phyloP scores from a whole-genome alignment of 2,797 vertebrate genomes.

The Amniataba percoides region DNA sequence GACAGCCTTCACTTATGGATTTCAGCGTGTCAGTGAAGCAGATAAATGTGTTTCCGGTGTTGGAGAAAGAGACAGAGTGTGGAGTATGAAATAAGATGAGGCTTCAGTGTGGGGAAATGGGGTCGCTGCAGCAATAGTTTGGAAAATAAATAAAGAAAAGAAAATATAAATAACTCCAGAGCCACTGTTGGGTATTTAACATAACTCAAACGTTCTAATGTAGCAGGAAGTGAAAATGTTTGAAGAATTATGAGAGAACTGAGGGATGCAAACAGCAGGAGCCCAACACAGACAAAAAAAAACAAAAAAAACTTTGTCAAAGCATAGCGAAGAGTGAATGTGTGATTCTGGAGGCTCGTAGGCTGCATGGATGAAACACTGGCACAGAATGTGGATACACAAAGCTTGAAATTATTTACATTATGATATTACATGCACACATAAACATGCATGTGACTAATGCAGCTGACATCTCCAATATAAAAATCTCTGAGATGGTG shows the following conservation, averaged over 20 bases:
- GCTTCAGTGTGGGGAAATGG: conserved; percentile 35
- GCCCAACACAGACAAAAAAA: not conserved
- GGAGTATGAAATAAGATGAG: conserved; percentile 37
- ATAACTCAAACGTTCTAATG: not conserved
- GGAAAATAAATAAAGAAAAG: not conserved
- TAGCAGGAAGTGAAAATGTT: not conserved
- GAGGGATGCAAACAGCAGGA: not conserved
- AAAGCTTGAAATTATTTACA: not conserved
- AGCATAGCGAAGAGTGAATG: not conserved
- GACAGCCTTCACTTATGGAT: conserved; percentile 38
- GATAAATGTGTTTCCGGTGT: conserved; percentile 21
- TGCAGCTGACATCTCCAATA: not conserved
- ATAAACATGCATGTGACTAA: not conserved
- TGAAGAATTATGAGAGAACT: not conserved
- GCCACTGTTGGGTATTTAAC: not conserved
- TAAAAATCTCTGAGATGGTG: not conserved
- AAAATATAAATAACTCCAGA: conserved; percentile 18
- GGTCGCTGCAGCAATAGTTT: conserved; percentile 13
- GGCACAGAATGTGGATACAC: not conserved
- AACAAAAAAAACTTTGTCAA: not conserved
- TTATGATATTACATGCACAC: not conserved
- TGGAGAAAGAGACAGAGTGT: conserved; percentile 9
- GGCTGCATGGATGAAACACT: not conserved
- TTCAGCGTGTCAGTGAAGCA: conserved; percentile 24
- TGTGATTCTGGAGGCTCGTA: not conserved